Evolutionary conservation across 2,888 invertebrate genomes (phyloP), one percentile per base, ranked within the genome.

Genomic region (Drosophila anceps): DNA sequence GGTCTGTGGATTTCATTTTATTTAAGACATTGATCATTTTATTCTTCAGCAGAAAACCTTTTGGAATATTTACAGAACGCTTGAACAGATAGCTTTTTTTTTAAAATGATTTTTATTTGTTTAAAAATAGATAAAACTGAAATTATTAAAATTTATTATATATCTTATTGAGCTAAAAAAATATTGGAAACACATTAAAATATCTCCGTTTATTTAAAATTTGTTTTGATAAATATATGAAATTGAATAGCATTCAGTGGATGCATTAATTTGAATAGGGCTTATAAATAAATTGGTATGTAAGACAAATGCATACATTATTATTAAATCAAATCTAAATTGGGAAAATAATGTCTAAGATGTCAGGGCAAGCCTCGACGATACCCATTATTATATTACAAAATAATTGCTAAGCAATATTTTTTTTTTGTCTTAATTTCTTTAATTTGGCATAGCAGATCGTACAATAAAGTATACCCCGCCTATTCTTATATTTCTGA

Each of bases 401-500:
- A 12, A 35, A 37, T 13, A 41, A 41, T 18, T 18, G 13, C 29
- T 13, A 9, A 31, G 6, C 43, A 57, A 33, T 31, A 55, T 31
- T 55, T 20, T 20, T 12, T 4, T 4, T 2, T 8, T 7, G 33
- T 3, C 9, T 20, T 18, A 13, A 31, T 15, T 37, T 33, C 13
- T 27, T 18, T 37, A 15, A 35, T 48, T 37, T 39, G 59, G 29
- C 53, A 58, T 41, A 50, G 43, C 20, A 33, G 58, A 37, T 41
- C 48, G 35, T 29, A 37, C 24, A 46, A 48, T 43, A 41, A 62
- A 55, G 24, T 57, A 43, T 41, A 33, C 18, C 37, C 37, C 24
- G 41, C 54, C 46, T 27, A 58, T 46, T 58, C 61, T 54, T 44
- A 67, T 44, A 50, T 62, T 48, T 50, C 37, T 3, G 20, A 53